phyloP scores from a whole-genome alignment of 2,113 vertebrate species.

The Arvicanthis niloticus region DNA sequence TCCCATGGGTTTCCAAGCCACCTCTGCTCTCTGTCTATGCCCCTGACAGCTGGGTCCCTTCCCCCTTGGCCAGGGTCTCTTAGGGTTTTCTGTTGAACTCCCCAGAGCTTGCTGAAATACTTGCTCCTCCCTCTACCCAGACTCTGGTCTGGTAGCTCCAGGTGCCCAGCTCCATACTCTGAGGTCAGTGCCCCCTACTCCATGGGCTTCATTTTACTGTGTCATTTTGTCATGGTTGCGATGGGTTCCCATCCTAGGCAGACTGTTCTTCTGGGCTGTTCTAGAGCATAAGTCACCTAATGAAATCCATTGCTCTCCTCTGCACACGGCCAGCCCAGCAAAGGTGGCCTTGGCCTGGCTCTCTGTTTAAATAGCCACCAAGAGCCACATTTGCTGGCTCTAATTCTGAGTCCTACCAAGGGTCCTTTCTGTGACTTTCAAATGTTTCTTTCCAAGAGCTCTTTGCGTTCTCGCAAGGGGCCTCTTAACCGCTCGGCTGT shows the following conservation, averaged over 20 bases:
- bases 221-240: background rate
- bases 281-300: background rate
- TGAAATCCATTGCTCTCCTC: background rate
- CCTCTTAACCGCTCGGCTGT: background rate
- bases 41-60: background rate
- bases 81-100: background rate
- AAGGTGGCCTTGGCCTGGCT: background rate
- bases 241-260: background rate
- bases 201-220: background rate
- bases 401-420: background rate
- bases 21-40: background rate
- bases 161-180: background rate
- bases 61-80: background rate
- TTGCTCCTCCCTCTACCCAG: rapidly evolving
- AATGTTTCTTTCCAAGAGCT: background rate
- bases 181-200: background rate
- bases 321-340: background rate
- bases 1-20: background rate
- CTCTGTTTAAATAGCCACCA: background rate
- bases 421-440: constrained; percentile 15
- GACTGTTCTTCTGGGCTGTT: background rate
- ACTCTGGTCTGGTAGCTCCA: background rate
- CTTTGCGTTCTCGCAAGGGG: background rate
- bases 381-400: background rate
- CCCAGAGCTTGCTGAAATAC: background rate